phyloP scores from a whole-genome alignment of 2,888 invertebrate genomes.

The Pedicia rivosa region DNA sequence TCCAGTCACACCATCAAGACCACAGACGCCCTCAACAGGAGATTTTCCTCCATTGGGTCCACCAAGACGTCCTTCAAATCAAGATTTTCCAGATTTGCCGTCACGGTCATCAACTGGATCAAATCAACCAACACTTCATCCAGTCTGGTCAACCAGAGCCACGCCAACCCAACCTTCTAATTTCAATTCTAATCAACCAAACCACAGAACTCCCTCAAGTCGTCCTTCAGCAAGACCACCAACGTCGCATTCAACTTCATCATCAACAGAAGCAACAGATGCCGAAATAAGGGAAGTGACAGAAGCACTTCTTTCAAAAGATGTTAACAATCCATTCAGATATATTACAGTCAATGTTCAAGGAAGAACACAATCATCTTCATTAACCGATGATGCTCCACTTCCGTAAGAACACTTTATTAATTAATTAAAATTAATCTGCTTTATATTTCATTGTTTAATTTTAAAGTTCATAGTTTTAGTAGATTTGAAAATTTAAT shows the following conservation, averaged over 20 bases:
- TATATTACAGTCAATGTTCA: slow-evolving; percentile 57
- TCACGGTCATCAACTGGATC: slow-evolving; percentile 10
- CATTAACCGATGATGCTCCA: slow-evolving; percentile 53
- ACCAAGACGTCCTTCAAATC: slow-evolving; percentile 10
- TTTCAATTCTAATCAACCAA: neutral
- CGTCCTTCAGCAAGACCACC: no score
- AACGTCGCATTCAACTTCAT: slow-evolving; percentile 1
- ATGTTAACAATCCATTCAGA: slow-evolving; percentile 54
- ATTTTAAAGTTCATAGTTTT: no score
- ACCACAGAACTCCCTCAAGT: no score
- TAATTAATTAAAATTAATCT: neutral
- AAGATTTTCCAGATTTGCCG: slow-evolving; percentile 3
- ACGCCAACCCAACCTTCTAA: neutral
- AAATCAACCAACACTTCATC: slow-evolving; percentile 9
- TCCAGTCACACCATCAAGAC: neutral
- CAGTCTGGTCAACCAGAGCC: slow-evolving; percentile 8
- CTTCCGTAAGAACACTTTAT: slow-evolving; percentile 49
- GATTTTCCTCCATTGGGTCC: slow-evolving; percentile 10
- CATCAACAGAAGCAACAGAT: slow-evolving; percentile 32
- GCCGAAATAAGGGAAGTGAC: slow-evolving; percentile 49
- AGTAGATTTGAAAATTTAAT: no score
- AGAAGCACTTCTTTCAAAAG: slow-evolving; percentile 54
- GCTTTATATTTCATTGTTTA: neutral
- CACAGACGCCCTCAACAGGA: slow-evolving; percentile 2
- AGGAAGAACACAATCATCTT: slow-evolving; percentile 53